phyloP scores from a whole-genome alignment of 1,140 invertebrate genomes.

The Leguminivora glycinivorella region DNA sequence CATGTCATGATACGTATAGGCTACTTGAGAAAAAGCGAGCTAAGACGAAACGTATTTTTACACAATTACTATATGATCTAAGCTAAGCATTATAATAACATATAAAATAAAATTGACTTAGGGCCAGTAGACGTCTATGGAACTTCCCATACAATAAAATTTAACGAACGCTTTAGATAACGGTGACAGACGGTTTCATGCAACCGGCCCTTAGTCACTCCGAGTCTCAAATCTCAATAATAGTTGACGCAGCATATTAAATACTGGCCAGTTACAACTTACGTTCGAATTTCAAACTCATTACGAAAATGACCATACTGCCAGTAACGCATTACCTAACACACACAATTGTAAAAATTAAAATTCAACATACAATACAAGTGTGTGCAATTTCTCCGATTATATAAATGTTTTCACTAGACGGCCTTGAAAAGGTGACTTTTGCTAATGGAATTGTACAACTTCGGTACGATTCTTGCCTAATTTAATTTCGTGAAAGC shows the following conservation, averaged over 20 bases:
- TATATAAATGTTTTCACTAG: conserved; percentile 25
- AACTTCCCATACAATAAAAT: no score
- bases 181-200: no score
- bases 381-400: conserved; percentile 15
- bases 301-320: conserved; percentile 11
- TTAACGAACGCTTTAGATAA: no score
- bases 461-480: neutral
- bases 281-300: conserved; percentile 7
- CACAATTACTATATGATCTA: neutral
- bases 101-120: neutral
- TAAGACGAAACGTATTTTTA: neutral
- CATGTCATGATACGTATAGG: no score
- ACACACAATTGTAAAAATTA: conserved; percentile 24
- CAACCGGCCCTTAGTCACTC: no score
- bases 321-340: conserved; percentile 20
- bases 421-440: conserved; percentile 23
- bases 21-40: no score
- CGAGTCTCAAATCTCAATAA: no score
- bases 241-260: neutral
- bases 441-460: conserved; percentile 4
- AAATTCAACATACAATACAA: conserved; percentile 13
- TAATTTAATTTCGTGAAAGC: neutral
- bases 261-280: neutral
- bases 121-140: no score
- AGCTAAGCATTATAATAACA: neutral